Evolutionary conservation across 37 sponge, comb jelly and placozoan genomes (phyloP), one percentile per base, ranked within the genome.

Genomic region (Bolinopsis microptera): DNA sequence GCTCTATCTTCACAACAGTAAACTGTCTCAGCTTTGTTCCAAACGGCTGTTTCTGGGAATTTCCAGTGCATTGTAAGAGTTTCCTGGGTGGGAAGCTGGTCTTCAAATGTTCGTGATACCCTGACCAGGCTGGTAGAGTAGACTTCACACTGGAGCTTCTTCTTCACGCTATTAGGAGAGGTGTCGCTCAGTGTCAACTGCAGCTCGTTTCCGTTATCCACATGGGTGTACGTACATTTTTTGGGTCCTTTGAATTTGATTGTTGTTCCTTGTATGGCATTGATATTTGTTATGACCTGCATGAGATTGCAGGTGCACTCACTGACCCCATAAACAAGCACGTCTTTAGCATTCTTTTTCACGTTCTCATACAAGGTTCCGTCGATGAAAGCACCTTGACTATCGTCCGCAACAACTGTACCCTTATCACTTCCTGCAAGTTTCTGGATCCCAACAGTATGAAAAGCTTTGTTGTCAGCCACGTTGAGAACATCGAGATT

Each of bases 1-100:
- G 80, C 33, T 48, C 61, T 48, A 35, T 35, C 80, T 35, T 27
- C 27, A 35, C 80, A 77, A 18, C 61, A 86, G 90, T 86, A 41
- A 22, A 9, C 18, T 39, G 32, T 86, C 18, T 27, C 35, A 31
- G 18, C 23, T 13, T 39, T n/a, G 24, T 40, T 23, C 61, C 61
- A 86, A 25, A 86, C 61, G 5, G 90, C 90, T 39, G 26, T 22
- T 27, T 86, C 38, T 5, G 90, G 90, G 36, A 86, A 41, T n/a
- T 22, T 28, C 90, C 90, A 86, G 22, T 33, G 39, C 13, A 86
- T 25, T 5, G 90, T 86, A 3, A 86, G 38, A 22, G 30, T 41
- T 25, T 86, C 90, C 21, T 24, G n/a, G 34, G 61, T 41, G 3
- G 90, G 90, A 35, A 86, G 0, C 90, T 86, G 31, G 39, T 86